Conservation (phyloP, 2,888 invertebrate genomes). For the Dioctria rufipes region DNA sequence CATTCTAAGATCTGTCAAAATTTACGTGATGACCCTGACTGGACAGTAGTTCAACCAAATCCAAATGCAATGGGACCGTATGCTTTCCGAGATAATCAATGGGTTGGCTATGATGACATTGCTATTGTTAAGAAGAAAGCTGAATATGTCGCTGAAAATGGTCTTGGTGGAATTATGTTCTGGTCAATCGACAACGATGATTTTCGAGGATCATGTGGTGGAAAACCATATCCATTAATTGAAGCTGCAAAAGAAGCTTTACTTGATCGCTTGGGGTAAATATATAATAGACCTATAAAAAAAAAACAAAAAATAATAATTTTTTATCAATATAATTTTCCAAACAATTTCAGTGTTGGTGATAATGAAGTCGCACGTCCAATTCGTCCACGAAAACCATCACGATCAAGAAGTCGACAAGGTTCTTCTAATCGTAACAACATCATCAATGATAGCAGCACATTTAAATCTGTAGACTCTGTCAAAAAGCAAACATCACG, state of each 20-base stretch:
- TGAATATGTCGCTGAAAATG: slow-evolving; percentile 86
- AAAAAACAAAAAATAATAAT: not conserved
- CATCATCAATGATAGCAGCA: slow-evolving; percentile 60
- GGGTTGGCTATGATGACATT: slow-evolving; percentile 95
- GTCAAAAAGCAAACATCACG: slow-evolving; percentile 31
- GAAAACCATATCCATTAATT: slow-evolving; percentile 89
- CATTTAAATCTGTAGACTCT: slow-evolving; percentile 62
- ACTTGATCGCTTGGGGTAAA: slow-evolving; percentile 77
- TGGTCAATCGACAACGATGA: slow-evolving; percentile 93
- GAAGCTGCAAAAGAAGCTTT: slow-evolving; percentile 91
- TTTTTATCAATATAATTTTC: not conserved
- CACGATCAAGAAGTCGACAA: slow-evolving; percentile 66
- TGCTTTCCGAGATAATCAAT: slow-evolving; percentile 88
- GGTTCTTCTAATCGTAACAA: slow-evolving; percentile 65
- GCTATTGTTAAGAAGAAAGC: slow-evolving; percentile 87
- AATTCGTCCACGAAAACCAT: slow-evolving; percentile 65
- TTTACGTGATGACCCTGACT: slow-evolving; percentile 79
- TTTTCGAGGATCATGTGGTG: slow-evolving; percentile 91
- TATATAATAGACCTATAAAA: not conserved
- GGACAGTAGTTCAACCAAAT: slow-evolving; percentile 88
- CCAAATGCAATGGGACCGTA: slow-evolving; percentile 90
- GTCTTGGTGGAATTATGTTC: slow-evolving; percentile 81
- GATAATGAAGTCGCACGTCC: slow-evolving; percentile 69
- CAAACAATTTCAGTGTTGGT: slow-evolving; percentile 63
- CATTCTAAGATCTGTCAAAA: slow-evolving; percentile 85